Percentiles rank a stretch among this genome's conserved stretches.
Conservation (phyloP, 2,113 vertebrate species). For the Nyctereutes procyonoides region DNA sequence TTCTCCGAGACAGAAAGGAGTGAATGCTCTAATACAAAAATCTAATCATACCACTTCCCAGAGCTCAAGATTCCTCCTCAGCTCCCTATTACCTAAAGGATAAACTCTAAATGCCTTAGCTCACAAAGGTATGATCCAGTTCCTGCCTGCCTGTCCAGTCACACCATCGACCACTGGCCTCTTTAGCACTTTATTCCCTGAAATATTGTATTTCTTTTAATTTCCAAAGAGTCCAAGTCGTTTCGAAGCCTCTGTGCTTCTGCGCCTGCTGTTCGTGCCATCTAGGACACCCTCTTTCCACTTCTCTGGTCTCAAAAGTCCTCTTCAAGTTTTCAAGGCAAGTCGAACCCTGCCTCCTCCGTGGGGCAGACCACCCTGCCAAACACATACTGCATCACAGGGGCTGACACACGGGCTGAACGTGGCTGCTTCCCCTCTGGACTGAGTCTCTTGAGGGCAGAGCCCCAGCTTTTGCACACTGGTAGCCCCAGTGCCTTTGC, state of each 20-base stretch:
- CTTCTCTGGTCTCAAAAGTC: background rate
- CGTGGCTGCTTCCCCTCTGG: background rate
- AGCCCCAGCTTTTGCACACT: background rate
- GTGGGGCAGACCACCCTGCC: background rate
- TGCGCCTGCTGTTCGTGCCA: background rate
- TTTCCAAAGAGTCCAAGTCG: background rate
- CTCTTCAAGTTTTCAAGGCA: background rate
- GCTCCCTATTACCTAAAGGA: background rate
- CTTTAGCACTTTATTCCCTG: background rate
- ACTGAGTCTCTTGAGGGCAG: background rate
- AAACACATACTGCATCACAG: accelerated
- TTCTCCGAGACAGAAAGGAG: background rate
- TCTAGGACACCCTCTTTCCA: background rate
- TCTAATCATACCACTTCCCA: background rate
- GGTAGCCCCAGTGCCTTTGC: background rate
- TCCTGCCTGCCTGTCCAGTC: background rate
- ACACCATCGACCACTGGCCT: background rate
- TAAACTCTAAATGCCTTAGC: background rate
- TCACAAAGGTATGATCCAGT: background rate
- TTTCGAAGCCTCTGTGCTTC: background rate
- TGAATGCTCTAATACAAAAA: background rate
- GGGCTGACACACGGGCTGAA: background rate
- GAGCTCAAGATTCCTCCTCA: background rate
- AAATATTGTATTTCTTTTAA: background rate
- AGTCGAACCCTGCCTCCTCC: background rate